Conservation (phyloP, 1,140 invertebrate species). For the Orius laevigatus region DNA sequence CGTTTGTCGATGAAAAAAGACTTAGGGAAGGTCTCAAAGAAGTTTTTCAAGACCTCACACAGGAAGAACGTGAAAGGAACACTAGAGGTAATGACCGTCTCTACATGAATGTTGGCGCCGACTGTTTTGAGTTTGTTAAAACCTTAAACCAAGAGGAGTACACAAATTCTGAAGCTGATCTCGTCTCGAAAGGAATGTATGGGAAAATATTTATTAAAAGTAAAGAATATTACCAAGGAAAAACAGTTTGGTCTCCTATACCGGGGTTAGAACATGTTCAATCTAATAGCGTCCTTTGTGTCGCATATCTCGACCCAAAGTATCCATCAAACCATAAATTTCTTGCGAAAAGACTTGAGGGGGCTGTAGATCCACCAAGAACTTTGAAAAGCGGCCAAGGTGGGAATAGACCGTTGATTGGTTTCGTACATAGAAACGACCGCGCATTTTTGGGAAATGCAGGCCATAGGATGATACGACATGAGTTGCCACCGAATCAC, state of each 20-base stretch:
- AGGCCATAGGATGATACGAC: conserved; percentile 3
- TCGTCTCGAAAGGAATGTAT: neutral
- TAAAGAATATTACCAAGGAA: neutral
- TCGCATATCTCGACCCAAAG: neutral
- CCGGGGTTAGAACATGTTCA: conserved; percentile 1
- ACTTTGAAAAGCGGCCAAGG: neutral
- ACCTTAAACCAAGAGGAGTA: neutral
- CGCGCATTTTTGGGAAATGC: neutral
- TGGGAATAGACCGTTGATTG: neutral
- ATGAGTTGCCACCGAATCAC: neutral
- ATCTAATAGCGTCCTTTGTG: neutral
- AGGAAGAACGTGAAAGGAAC: conserved; percentile 51
- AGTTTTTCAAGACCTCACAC: conserved; percentile 61
- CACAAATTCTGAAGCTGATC: neutral
- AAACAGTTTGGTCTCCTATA: neutral
- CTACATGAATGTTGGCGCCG: conserved; percentile 24
- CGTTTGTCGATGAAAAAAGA: conserved; percentile 91
- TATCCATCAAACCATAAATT: neutral
- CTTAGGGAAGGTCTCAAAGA: conserved; percentile 72
- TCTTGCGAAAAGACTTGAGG: neutral
- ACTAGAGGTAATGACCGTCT: conserved; percentile 37
- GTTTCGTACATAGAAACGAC: neutral
- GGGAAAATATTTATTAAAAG: conserved; percentile 4
- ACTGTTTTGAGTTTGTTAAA: conserved; percentile 1
- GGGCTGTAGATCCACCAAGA: neutral